Evolutionary conservation across 2,888 invertebrate genomes (phyloP).

Genomic region (Pammene aurita): DNA sequence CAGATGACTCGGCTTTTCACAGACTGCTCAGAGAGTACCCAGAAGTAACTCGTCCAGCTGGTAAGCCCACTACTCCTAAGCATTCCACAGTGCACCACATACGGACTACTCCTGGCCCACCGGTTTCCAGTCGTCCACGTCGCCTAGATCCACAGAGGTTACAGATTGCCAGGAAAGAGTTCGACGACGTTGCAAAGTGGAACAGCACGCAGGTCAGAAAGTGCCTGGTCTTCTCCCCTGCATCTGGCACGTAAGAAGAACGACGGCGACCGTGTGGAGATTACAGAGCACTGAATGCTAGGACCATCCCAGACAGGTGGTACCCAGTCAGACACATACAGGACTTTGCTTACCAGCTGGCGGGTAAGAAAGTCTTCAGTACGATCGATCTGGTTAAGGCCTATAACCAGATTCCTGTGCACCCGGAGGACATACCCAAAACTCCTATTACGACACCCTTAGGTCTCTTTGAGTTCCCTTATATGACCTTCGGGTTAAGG

Average conservation of each 20-base stretch:
- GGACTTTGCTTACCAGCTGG: slow-evolving; percentile 31
- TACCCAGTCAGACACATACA: slow-evolving; percentile 38
- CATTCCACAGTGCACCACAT: slow-evolving; percentile 46
- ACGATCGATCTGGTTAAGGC: slow-evolving; percentile 45
- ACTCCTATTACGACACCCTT: slow-evolving; percentile 51
- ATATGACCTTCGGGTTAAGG: slow-evolving; percentile 57
- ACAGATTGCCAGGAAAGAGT: slow-evolving; percentile 42
- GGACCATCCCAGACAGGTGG: slow-evolving; percentile 36
- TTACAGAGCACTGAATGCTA: slow-evolving; percentile 21
- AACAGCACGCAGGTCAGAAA: slow-evolving; percentile 41
- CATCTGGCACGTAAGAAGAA: slow-evolving; percentile 11
- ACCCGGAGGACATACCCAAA: slow-evolving; percentile 51
- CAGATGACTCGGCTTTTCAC: background rate
- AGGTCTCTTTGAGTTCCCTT: slow-evolving; percentile 50
- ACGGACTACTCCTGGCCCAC: slow-evolving; percentile 46
- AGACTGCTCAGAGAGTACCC: slow-evolving; percentile 10
- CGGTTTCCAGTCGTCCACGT: slow-evolving; percentile 41
- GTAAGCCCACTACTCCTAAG: slow-evolving; percentile 31
- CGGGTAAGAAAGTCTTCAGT: slow-evolving; percentile 36
- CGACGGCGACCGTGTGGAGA: slow-evolving; percentile 11
- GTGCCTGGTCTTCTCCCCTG: slow-evolving; percentile 48
- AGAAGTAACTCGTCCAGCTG: slow-evolving; percentile 6
- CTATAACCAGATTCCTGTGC: slow-evolving; percentile 59
- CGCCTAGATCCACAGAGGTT: slow-evolving; percentile 42
- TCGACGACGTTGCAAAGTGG: slow-evolving; percentile 40